Conservation (phyloP, 2,888 invertebrate genomes). For the Dyspetes luteomarginatus region DNA sequence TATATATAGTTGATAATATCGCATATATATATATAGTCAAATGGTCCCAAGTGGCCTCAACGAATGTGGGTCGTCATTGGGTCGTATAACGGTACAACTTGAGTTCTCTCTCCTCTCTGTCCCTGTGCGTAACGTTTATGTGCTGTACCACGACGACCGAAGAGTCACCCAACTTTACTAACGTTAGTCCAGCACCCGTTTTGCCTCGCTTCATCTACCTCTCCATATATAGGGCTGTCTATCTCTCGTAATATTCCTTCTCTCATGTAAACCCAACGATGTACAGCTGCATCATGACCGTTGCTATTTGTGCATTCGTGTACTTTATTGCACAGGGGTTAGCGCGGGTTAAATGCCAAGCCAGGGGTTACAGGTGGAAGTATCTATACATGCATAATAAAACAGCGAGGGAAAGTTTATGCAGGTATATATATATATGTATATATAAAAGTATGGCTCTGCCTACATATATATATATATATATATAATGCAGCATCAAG, state of each 20-base stretch:
- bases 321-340: slow-evolving; percentile 44
- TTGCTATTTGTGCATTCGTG: slow-evolving; percentile 60
- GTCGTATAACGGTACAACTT: slow-evolving; percentile 81
- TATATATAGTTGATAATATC: slow-evolving; percentile 18
- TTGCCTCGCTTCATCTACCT: slow-evolving; percentile 49
- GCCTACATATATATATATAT: too few species aligned
- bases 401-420: not conserved
- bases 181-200: slow-evolving; percentile 50
- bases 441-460: too few species aligned
- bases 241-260: slow-evolving; percentile 10
- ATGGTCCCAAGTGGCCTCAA: slow-evolving; percentile 48
- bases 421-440: not conserved
- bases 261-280: slow-evolving; percentile 17
- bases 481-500: too few species aligned
- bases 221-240: slow-evolving; percentile 12
- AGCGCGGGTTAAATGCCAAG: slow-evolving; percentile 31
- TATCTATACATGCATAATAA: slow-evolving; percentile 8
- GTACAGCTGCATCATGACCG: slow-evolving; percentile 55
- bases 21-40: slow-evolving; percentile 22
- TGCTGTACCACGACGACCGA: too few species aligned
- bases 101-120: slow-evolving; percentile 66
- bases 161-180: slow-evolving; percentile 43
- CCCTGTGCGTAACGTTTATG: slow-evolving; percentile 41
- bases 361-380: slow-evolving; percentile 51
- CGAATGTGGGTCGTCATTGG: slow-evolving; percentile 79